Evolutionary conservation across 2,113 vertebrate genomes (phyloP).

Genomic region (Solenodon paradoxus): DNA sequence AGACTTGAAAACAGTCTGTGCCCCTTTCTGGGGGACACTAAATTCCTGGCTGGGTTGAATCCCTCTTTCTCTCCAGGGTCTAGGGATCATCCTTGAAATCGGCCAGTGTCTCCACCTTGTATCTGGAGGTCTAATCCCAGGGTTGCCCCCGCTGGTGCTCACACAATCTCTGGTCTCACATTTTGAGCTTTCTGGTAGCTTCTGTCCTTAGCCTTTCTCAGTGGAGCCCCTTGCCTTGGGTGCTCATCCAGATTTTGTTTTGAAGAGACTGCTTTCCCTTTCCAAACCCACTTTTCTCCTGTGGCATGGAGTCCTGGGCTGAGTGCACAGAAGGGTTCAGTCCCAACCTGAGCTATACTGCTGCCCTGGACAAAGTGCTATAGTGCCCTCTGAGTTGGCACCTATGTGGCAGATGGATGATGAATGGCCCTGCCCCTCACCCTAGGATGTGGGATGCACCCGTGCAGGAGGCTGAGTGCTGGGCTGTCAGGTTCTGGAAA

Average conservation of each 20-base stretch:
- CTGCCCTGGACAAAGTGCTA: not conserved
- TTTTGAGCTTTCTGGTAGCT: not conserved
- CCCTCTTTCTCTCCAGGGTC: not conserved
- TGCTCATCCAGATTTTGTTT: not conserved
- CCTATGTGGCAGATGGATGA: fast-evolving
- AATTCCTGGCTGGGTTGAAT: not conserved
- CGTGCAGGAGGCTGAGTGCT: not conserved
- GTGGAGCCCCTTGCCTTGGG: not conserved
- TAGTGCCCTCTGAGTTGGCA: not conserved
- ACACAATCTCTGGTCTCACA: not conserved
- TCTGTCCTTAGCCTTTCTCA: not conserved
- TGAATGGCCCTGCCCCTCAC: too few species aligned
- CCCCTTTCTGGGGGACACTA: not conserved
- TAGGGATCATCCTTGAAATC: not conserved
- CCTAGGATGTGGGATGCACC: not conserved
- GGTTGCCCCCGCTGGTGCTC: not conserved
- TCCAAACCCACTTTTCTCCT: not conserved
- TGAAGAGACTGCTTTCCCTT: not conserved
- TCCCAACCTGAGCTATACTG: not conserved
- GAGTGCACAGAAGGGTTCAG: not conserved
- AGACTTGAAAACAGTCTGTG: too few species aligned
- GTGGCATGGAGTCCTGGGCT: not conserved
- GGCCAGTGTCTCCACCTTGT: not conserved
- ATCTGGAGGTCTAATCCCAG: not conserved
- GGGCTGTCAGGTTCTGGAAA: not conserved